Base-by-base conservation (phyloP, 2,797 vertebrate genomes). In the Onychomys torridus region DNA sequence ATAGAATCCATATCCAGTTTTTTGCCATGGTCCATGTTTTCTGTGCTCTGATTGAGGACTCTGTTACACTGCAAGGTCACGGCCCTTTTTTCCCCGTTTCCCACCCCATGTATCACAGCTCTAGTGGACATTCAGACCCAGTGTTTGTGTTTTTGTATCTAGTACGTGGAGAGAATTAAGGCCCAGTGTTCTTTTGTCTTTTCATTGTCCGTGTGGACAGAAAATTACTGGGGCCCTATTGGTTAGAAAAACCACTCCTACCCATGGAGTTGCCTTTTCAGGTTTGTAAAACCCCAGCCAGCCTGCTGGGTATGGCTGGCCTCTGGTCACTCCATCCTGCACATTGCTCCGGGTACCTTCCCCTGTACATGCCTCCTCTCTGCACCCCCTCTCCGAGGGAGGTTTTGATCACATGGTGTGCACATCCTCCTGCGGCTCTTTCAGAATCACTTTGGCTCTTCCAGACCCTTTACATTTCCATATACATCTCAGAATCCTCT, bases 331-430 rank as follows among this genome's bases (percentile, higher is more conserved):
- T 14, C 63, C n/a, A 3, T 40, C 7, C 79, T 0, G 0, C 0
- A 4, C 21, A 0, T 1, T 7, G n/a, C 16, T 14, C 40, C 7
- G 4, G 46, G 21, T 0, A 1, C 9, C 21, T 6, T 37, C 32
- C 19, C 23, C 49, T 13, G 21, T 34, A 23, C 21, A 0, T 0
- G 0, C 75, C 37, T 27, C 55, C 59, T 5, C 27, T 14, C 34
- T 32, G 11, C 29, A 27, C 10, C 8, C 77, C 27, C 23, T 19
- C 0, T 12, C 21, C 12, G 25, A 0, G 21, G 0, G 23, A 65
- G 46, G 52, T 40, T 34, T 11, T 0, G 29, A 14, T 34, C 76
- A 2, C 12, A 29, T 6, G 1, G 23, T 0, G 3, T 12, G 10
- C 2, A 0, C 40, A 1, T 9, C 55, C 25, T 6, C 6, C 63